Evolutionary conservation across 2,888 invertebrate species (phyloP).

Genomic region (Tubulanus polymorphus): DNA sequence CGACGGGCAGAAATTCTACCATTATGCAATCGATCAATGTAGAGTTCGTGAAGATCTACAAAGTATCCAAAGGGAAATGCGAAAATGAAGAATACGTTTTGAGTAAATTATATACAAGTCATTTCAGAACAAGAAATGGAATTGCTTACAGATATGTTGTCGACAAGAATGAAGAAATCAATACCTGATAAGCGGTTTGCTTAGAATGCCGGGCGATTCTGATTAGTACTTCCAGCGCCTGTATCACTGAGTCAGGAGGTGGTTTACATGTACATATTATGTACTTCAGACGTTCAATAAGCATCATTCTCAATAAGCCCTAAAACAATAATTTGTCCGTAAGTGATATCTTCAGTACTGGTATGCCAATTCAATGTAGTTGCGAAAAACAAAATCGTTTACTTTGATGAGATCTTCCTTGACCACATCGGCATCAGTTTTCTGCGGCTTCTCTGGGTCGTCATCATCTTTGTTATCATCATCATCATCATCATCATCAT

Average conservation of each 20-base stretch:
- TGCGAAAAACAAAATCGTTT: background rate
- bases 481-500: constrained; percentile 18
- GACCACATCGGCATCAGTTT: constrained; percentile 82
- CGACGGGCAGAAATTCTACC: constrained; percentile 48
- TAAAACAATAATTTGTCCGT: too few species aligned
- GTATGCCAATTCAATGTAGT: too few species aligned
- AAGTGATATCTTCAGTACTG: too few species aligned
- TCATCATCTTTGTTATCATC: constrained; percentile 40
- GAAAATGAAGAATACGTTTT: too few species aligned
- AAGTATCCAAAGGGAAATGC: constrained; percentile 12
- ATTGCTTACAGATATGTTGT: background rate
- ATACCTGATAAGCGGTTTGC: constrained; percentile 59
- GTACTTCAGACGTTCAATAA: constrained; percentile 73
- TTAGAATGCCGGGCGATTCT: constrained; percentile 74
- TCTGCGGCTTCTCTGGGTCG: constrained; percentile 56
- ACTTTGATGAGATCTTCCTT: constrained; percentile 71
- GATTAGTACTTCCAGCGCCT: constrained; percentile 73
- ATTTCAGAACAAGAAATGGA: background rate
- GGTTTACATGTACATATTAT: constrained; percentile 70
- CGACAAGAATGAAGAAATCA: background rate
- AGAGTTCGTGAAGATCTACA: constrained; percentile 60
- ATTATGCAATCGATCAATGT: constrained; percentile 61
- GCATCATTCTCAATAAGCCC: constrained; percentile 57
- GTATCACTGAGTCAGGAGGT: constrained; percentile 68
- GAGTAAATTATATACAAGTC: constrained; percentile 3